phyloP scores from a whole-genome alignment of 2,113 vertebrate genomes.

The Gadus chalcogrammus region DNA sequence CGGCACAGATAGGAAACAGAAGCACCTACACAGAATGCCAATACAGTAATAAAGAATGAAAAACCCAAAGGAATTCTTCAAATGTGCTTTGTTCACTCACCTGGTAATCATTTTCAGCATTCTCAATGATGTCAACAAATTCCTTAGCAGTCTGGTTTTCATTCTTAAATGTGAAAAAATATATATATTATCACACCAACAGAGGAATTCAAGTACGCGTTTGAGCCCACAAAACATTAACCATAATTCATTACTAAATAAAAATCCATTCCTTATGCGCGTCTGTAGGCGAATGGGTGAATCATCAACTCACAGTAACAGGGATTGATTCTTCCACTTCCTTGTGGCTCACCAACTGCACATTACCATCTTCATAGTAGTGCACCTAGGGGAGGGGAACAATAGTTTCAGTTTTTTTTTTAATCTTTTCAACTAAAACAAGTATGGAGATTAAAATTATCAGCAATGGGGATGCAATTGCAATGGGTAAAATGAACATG shows the following conservation, averaged over 20 bases:
- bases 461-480: not conserved
- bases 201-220: not conserved
- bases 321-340: conserved; percentile 92
- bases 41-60: too few species aligned
- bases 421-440: too few species aligned
- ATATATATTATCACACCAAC: not conserved
- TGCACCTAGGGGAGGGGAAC: conserved; percentile 80
- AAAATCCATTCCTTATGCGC: not conserved
- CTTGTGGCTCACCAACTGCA: conserved; percentile 99
- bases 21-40: too few species aligned
- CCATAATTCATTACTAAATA: not conserved
- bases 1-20: not conserved
- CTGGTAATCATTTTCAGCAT: conserved; percentile 98
- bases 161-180: conserved; percentile 70
- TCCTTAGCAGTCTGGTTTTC: conserved; percentile 91
- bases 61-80: not conserved
- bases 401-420: not conserved
- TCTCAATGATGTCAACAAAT: conserved; percentile 94
- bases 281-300: too few species aligned
- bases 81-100: conserved; percentile 59
- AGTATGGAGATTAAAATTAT: not conserved
- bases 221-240: not conserved
- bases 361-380: conserved; percentile 99
- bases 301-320: conserved; percentile 84
- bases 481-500: not conserved